Conservation (phyloP, 2,888 invertebrate genomes). For the Hydriomena furcata region DNA sequence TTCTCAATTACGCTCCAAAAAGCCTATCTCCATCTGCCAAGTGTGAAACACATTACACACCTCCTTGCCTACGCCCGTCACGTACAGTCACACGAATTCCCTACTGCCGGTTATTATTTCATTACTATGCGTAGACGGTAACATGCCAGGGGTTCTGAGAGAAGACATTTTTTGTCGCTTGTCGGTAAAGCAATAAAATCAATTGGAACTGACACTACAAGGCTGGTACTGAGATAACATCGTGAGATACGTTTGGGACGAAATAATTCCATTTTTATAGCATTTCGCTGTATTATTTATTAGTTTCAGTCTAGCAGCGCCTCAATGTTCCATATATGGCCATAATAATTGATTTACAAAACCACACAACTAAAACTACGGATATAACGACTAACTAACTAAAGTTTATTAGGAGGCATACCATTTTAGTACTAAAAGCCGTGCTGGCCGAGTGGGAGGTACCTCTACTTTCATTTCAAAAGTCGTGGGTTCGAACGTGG, state of each 20-base stretch:
- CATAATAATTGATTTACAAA: no score
- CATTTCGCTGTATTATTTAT: no score
- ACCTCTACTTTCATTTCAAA: no score
- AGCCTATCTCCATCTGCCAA: constrained; percentile 39
- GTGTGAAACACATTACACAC: constrained; percentile 42
- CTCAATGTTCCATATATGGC: no score
- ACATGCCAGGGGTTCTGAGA: constrained; percentile 26
- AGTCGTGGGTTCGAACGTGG: no score
- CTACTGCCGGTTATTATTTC: constrained; percentile 35
- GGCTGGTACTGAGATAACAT: constrained; percentile 9
- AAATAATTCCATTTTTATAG: no score
- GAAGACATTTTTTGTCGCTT: constrained; percentile 21
- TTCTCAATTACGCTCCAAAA: constrained; percentile 36
- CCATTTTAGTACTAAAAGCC: no score
- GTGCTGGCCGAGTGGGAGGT: no score
- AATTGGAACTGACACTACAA: constrained; percentile 12
- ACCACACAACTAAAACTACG: no score
- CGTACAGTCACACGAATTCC: constrained; percentile 38
- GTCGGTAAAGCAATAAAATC: constrained; percentile 20
- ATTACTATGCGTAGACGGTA: constrained; percentile 38
- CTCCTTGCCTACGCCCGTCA: constrained; percentile 31
- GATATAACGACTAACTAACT: no score
- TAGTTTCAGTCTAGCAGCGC: no score
- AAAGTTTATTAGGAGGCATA: no score
- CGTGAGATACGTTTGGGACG: constrained; percentile 3